Evolutionary conservation across 2,888 invertebrate genomes (phyloP), one percentile per base, ranked within the genome.

Genomic region (Drosophila mulleri): DNA sequence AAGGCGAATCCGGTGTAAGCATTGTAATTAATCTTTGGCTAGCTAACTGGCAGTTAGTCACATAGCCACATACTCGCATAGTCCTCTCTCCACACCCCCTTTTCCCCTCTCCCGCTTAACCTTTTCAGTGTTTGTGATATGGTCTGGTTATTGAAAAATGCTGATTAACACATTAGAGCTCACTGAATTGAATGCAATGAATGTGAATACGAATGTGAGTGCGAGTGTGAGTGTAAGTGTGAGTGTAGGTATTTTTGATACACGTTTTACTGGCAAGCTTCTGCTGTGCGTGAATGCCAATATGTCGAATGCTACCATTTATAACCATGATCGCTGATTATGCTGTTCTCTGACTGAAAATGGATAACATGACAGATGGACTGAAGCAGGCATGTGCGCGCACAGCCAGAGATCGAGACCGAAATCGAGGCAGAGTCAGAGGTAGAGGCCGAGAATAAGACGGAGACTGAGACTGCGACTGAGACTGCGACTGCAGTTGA

Each of bases 341-440:
- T 89, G 90, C 90, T 89, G 90, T 90, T 88, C 90, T 79, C 78
- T 82, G 80, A 79, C 88, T 79, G 85, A 80, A 83, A 82, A 88
- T 84, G 89, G 84, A 90, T 90, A 91, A 91, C 89, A 91, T 91
- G 91, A 91, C 91, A 91, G 91, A 91, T 91, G 91, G 89, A 89
- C 77, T 82, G 83, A 69, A 83, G 82, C 77, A 71, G 35, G 83
- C 80, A 83, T 85, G 83, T 81, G 85, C 78, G 82, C 76, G 78
- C 90, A 84, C 90, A 88, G 87, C 75, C 88, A 85, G 91, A 88
- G 83, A 79, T 71, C 80, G 66, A 29, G 32, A 35, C 58, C 11
- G 48, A 23, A 53, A 18, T 18, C 7, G 66, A 29, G 32, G 20
- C 45, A 8, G 39, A 32, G 64, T 14, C 18, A 6, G 89, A 89